A percentile compares a stretch with the other conserved stretches of the same genome.
Conservation (phyloP, 2,888 invertebrate species). For the Tinea trinotella region DNA sequence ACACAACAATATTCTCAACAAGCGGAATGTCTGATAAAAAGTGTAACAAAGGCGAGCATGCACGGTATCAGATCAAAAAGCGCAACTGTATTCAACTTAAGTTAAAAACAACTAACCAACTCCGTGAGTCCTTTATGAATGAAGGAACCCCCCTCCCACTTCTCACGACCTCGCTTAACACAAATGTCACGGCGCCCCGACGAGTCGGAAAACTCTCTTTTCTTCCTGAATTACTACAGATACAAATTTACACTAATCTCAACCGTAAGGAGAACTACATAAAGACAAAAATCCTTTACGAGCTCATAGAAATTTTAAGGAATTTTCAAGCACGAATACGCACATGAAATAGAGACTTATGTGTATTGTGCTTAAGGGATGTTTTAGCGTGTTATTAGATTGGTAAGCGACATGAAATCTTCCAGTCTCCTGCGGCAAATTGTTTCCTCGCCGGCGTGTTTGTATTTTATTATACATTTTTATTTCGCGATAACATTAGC, state of each 20-base stretch:
- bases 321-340: constrained; percentile 43
- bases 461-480: constrained; percentile 74
- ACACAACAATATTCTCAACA: background rate
- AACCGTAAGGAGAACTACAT: constrained; percentile 29
- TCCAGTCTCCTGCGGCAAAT: constrained; percentile 70
- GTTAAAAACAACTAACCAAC: constrained; percentile 50
- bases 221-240: constrained; percentile 60
- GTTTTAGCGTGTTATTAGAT: constrained; percentile 18
- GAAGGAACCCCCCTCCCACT: constrained; percentile 30
- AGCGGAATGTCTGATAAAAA: constrained; percentile 1
- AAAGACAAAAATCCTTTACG: constrained; percentile 29
- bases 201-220: constrained; percentile 71
- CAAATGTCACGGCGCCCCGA: constrained; percentile 68
- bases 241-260: constrained; percentile 32
- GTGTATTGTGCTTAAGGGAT: background rate
- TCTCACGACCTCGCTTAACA: constrained; percentile 64
- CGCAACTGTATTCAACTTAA: constrained; percentile 38
- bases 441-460: constrained; percentile 70
- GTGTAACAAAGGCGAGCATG: background rate
- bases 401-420: constrained; percentile 58
- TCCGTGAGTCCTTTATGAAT: constrained; percentile 59
- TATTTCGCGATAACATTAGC: constrained; percentile 73
- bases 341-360: background rate
- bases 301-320: constrained; percentile 48
- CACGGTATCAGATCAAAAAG: constrained; percentile 11